Base-by-base conservation (phyloP, 2,797 vertebrate species). In the Gambusia yucatana region DNA sequence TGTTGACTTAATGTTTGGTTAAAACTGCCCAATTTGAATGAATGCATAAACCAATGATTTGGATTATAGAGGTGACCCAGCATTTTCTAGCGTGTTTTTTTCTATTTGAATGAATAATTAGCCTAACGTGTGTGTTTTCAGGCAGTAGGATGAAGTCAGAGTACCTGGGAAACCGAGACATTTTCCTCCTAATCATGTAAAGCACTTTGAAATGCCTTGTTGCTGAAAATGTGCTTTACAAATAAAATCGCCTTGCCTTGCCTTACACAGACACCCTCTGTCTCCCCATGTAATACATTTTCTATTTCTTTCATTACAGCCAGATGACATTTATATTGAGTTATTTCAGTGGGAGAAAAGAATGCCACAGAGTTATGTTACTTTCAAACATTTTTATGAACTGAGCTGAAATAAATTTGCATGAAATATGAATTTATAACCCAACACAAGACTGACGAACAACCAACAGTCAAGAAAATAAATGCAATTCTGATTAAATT, bases 401-500 rank as follows among this genome's bases (percentile, higher is more conserved):
- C 28, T 36, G 16, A 63, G 16, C 17, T 30, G 14, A 61, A 11
- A 16, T 61, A 30, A 61, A 28, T 43, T 47, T 46, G 28, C 28
- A 47, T 3, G 6, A 22, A 48, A 39, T 67, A 25, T 39, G 22
- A 63, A 72, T 36, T 65, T 39, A 28, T 28, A 57, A 33, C 48
- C 20, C 0, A 11, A 43, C 70, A 36, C 11, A 47, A 48, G 33
- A 48, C 22, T 16, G 22, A 87, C 28, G 13, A 75, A 67, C 63
- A 10, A 77, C 22, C 44, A 39, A 11, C 25, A 41, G 36, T 20
- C 28, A 63, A 46, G 20, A 10, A 50, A 41, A 63, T 17, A 8
- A 30, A 50, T 41, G 5, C 3, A 52, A 30, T 20, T 57, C 36
- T 67, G 67, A 75, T 30, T 59, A 6, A 57, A 78, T 86, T 61